These are phyloP conservation scores for Ranitomeya variabilis DNA, from an alignment of 2,113 vertebrate species.

Conservation along the genomic window DNA sequence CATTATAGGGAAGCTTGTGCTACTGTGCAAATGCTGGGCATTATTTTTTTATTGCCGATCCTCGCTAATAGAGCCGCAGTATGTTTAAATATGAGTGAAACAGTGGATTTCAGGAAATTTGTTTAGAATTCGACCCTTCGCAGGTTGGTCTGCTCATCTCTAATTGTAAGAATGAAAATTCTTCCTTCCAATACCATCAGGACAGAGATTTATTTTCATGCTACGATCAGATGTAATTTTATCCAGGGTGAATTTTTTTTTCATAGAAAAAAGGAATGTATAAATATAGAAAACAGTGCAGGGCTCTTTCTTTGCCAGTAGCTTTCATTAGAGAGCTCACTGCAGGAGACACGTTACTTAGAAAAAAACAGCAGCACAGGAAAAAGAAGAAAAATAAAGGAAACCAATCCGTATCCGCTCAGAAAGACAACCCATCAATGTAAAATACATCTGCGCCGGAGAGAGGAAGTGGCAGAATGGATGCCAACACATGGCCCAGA, in stretches of 20 bases:
- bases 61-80: no score
- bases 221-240: neutral
- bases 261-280: conserved; percentile 15
- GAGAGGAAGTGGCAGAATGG: neutral
- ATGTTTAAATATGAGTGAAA: no score
- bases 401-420: neutral
- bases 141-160: neutral
- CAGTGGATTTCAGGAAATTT: neutral
- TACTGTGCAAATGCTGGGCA: no score
- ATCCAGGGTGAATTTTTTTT: conserved; percentile 10
- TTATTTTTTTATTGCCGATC: no score
- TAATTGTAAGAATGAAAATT: neutral
- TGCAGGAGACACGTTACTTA: conserved; percentile 31
- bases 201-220: neutral
- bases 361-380: conserved; percentile 1
- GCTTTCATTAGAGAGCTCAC: conserved; percentile 11
- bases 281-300: conserved; percentile 36
- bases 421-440: neutral
- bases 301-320: conserved; percentile 13
- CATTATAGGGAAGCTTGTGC: no score
- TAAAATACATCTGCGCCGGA: neutral
- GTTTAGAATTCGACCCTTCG: neutral
- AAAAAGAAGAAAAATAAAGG: conserved; percentile 6
- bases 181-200: neutral
- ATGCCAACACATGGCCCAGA: neutral